Evolutionary conservation across 2,797 vertebrate genomes (phyloP).

Genomic region (Bradypus variegatus): DNA sequence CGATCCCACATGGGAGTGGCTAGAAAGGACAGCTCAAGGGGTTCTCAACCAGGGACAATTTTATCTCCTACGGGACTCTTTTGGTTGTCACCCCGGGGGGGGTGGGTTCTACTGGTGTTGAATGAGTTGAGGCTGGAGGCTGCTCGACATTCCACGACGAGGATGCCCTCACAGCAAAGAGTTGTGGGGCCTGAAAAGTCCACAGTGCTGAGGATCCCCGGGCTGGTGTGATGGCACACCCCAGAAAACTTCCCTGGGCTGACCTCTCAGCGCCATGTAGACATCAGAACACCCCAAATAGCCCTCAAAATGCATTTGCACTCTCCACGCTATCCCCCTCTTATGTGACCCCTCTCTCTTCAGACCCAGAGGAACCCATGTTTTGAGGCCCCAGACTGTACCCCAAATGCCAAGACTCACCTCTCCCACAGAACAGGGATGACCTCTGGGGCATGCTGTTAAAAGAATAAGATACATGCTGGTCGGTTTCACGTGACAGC

Average conservation of each 20-base stretch:
- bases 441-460: conserved; percentile 86
- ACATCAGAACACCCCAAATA: fast-evolving
- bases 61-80: not conserved
- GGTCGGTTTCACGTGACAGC: not conserved
- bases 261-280: fast-evolving
- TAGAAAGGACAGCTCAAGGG: not conserved
- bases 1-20: not conserved
- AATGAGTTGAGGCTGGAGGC: not conserved
- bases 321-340: not conserved
- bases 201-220: not conserved
- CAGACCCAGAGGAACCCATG: not conserved
- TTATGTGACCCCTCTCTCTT: fast-evolving
- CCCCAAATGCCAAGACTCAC: conserved; percentile 70
- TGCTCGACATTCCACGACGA: not conserved
- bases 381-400: not conserved
- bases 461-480: conserved; percentile 70
- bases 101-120: no score
- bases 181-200: not conserved
- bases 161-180: not conserved
- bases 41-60: not conserved
- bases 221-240: no score
- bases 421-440: conserved; percentile 89
- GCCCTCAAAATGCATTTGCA: not conserved
- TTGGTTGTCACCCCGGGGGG: not conserved
- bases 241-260: no score